Conservation (phyloP, 2,888 invertebrate genomes). For the Leptopterna dolabrata region DNA sequence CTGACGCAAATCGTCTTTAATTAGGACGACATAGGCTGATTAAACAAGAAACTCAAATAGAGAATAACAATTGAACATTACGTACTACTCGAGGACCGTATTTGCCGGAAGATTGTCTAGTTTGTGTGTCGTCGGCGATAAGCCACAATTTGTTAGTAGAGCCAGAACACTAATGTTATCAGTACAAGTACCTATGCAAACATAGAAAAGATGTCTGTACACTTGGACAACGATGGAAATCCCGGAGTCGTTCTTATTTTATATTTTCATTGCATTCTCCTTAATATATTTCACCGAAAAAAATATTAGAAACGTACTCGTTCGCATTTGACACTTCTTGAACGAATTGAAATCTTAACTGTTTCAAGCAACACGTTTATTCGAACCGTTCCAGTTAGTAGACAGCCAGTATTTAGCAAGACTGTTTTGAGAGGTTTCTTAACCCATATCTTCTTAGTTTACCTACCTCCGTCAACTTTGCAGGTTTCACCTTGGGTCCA, state of each 20-base stretch:
- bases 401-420: background rate
- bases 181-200: background rate
- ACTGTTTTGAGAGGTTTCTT: slow-evolving; percentile 6
- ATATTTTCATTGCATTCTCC: too few relatives aligned
- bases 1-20: background rate
- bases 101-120: slow-evolving; percentile 29
- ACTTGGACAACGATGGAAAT: background rate
- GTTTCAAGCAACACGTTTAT: slow-evolving; percentile 12
- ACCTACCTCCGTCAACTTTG: slow-evolving; percentile 25
- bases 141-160: background rate
- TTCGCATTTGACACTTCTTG: too few relatives aligned
- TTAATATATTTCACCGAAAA: too few relatives aligned
- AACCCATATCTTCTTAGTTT: slow-evolving; percentile 32
- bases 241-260: too few relatives aligned
- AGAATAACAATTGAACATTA: background rate
- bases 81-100: background rate
- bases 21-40: background rate
- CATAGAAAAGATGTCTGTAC: background rate
- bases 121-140: slow-evolving; percentile 27
- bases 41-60: background rate
- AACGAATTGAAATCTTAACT: background rate
- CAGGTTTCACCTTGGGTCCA: background rate
- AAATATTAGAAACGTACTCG: too few relatives aligned
- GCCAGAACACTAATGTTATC: slow-evolving; percentile 32
- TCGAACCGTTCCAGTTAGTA: background rate